phyloP scores from a whole-genome alignment of 2,888 invertebrate genomes.

The Coremacera marginata region DNA sequence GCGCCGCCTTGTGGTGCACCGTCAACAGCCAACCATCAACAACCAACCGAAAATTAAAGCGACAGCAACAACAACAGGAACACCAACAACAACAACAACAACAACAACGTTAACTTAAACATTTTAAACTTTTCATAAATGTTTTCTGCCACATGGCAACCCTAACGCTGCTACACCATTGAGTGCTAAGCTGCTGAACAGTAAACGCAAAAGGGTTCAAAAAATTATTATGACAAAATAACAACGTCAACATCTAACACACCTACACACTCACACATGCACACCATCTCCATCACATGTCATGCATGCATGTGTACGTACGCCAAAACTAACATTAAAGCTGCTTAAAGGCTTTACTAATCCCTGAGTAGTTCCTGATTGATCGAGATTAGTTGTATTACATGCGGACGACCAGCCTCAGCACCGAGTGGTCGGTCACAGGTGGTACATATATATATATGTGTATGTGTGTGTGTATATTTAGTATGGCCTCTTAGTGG shows the following conservation, averaged over 20 bases:
- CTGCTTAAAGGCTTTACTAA: constrained; percentile 49
- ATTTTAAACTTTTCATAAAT: constrained; percentile 7
- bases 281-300: background rate
- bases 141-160: background rate
- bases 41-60: background rate
- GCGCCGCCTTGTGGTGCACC: background rate
- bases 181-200: background rate
- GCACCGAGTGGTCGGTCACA: background rate
- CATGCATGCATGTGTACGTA: background rate
- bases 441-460: background rate
- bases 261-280: constrained; percentile 24
- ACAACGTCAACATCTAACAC: constrained; percentile 27
- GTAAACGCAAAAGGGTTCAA: constrained; percentile 11
- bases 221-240: constrained; percentile 23
- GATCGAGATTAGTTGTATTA: constrained; percentile 52
- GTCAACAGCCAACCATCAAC: background rate
- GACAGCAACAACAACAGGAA: constrained; percentile 1
- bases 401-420: constrained; percentile 25
- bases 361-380: constrained; percentile 52
- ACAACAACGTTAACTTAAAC: background rate
- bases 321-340: constrained; percentile 39
- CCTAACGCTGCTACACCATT: background rate
- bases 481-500: background rate
- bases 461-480: constrained; percentile 11
- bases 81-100: background rate